These are phyloP conservation scores for Pocota personata DNA, from an alignment of 2,888 invertebrate genomes.

Conservation along the genomic window DNA sequence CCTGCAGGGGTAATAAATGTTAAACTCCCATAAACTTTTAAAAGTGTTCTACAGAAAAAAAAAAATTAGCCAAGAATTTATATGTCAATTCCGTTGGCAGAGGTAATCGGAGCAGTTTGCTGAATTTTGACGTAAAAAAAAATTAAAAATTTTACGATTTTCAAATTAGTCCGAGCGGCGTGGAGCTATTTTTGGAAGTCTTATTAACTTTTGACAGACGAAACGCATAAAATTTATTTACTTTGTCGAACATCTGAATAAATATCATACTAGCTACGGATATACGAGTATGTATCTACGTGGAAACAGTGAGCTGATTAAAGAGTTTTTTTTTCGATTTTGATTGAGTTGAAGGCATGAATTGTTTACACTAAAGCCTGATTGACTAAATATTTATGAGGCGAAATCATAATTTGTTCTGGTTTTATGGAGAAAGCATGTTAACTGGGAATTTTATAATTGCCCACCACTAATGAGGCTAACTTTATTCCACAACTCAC, in stretches of 20 bases:
- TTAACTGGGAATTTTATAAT: not conserved
- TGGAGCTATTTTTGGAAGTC: not conserved
- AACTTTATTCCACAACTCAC: not conserved
- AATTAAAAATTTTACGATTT: not conserved
- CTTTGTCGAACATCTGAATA: conserved; percentile 6
- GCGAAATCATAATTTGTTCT: not conserved
- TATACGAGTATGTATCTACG: not conserved
- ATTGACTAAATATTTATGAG: not conserved
- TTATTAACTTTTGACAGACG: not conserved
- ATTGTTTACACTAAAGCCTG: not conserved
- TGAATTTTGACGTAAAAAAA: not conserved
- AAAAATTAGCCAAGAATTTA: not conserved
- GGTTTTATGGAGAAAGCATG: not conserved
- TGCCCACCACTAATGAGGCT: not conserved
- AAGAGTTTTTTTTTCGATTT: not conserved
- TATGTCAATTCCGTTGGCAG: not conserved
- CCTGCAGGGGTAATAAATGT: not conserved
- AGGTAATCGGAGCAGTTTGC: conserved; percentile 1
- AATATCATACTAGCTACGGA: too few relatives aligned
- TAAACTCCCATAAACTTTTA: not conserved
- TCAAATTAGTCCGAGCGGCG: not conserved
- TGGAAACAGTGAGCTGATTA: too few relatives aligned
- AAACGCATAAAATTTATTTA: not conserved
- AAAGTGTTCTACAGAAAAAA: not conserved
- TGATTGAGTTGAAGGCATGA: not conserved